Evolutionary conservation across 2,113 vertebrate genomes (phyloP), one percentile per base, ranked within the genome.

Genomic region (Mustela lutreola): DNA sequence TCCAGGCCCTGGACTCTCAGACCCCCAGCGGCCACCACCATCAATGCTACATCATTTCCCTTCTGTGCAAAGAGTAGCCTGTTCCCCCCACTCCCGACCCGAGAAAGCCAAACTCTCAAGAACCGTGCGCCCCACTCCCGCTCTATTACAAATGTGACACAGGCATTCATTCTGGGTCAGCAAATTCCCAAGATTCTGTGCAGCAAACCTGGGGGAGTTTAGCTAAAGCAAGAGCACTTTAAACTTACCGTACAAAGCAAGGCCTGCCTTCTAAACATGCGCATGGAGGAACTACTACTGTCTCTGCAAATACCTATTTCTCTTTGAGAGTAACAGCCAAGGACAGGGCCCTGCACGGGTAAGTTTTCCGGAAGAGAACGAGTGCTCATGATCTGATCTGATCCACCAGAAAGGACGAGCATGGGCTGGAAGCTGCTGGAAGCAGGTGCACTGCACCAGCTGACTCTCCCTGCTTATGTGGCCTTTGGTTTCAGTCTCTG

Each of bases 311-410:
- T 31, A 50, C 56, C n/a, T 18, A 21, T 11, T 71, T 33, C 50
- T 62, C 75, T 89, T 0, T 24, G 4, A 24, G 24, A 91, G 31
- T 4, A 4, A 65, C 11, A 31, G 67, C 42, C 0, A 0, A 80
- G 71, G 5, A 7, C 1, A 28, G 45, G 7, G 39, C 21, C 78
- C 58, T 0, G 24, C 0, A 4, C 0, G 1, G 26, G n/a, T 28
- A 75, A 39, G 73, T 33, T 33, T 56, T 45, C 4, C 5, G 14
- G 14, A 62, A 42, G 50, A 63, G 26, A 62, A 89, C 18, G 31
- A 31, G 39, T 12, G 15, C 75, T 36, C 21, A 0, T 12, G 19
- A 53, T 39, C 39, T 39, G 39, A 39, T 39, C 1, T 10, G 58
- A 39, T 1, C 14, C 56, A 78, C 24, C 2, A 26, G 42, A 26